Evolutionary conservation across 2,797 vertebrate genomes (phyloP), one percentile per base, ranked within the genome.

Genomic region (Aplochiton taeniatus): DNA sequence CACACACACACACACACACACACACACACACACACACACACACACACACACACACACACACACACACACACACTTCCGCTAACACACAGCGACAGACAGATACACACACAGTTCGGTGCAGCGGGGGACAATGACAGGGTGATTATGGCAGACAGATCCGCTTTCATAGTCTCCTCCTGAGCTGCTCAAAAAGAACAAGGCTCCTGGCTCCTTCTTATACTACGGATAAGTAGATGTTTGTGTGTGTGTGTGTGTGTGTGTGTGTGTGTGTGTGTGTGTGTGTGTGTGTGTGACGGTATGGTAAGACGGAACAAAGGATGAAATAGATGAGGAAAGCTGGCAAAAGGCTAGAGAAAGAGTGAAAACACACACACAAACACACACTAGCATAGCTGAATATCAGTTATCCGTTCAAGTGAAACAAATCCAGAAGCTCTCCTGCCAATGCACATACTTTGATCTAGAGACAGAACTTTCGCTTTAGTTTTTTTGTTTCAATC

Each of bases 91-190:
- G 61, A 10, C 49, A 52, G 50, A 66, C 56, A 49, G 9, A 58
- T n/a, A n/a, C 18, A 54, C 19, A 55, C 43, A 11, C 52, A 54
- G 6, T 31, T 31, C 31, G 6, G 31, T 3, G 31, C 31, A 31
- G 61, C 65, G 54, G 9, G 41, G 41, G 53, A 68, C 63, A 69
- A 65, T 61, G 66, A 70, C 70, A 66, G 63, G 69, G 16, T 43
- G 74, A 65, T 69, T 64, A 72, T 67, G 71, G 68, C 60, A 69
- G 70, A 78, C 75, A 66, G 63, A 72, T 69, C 74, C 69, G 66
- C 63, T 70, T 75, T 77, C 83, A 84, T 73, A 70, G 77, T 57
- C 65, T 81, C 78, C 66, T 76, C 69, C 50, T 31, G 57, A 51
- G 7, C 58, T 14, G 74, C 59, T 66, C 20, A n/a, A 72, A 73